A percentile compares a stretch with the other conserved stretches of the same genome.
These are phyloP conservation scores for Mastigias papua DNA, from an alignment of 30 jellyfish, hydroid and myxozoan species.

Conservation along the genomic window DNA sequence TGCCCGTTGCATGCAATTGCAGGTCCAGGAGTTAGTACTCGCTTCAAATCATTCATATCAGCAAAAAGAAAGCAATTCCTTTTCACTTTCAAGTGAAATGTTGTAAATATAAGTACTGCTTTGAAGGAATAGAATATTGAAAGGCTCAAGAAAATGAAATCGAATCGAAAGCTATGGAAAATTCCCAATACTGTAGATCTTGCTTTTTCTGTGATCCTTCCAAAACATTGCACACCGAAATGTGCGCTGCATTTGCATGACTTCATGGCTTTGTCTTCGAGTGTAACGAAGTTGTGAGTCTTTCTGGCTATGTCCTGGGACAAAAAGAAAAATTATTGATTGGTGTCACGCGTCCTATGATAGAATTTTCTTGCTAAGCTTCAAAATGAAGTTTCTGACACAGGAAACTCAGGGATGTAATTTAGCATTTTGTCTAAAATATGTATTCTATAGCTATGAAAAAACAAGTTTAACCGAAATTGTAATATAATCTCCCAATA, in stretches of 20 bases:
- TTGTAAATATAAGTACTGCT: conserved; percentile 33
- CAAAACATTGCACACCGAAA: conserved; percentile 25
- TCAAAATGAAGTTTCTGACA: too few relatives aligned
- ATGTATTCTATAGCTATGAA: too few relatives aligned
- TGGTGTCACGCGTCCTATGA: too few relatives aligned
- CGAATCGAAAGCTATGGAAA: conserved; percentile 37
- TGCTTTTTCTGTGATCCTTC: conserved; percentile 3
- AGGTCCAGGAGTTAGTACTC: conserved; percentile 69
- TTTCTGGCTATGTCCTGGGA: neutral
- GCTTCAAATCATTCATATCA: conserved; percentile 41
- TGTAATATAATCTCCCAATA: too few relatives aligned
- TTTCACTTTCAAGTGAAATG: conserved; percentile 44
- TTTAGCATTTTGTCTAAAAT: too few relatives aligned
- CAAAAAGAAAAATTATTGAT: neutral
- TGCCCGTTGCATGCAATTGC: conserved; percentile 61
- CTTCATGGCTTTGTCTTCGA: conserved; percentile 6
- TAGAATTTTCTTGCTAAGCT: too few relatives aligned
- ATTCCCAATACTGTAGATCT: conserved; percentile 12
- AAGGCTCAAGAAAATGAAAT: conserved; percentile 39
- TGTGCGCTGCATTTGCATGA: conserved; percentile 10
- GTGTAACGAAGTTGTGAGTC: neutral
- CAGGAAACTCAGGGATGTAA: too few relatives aligned
- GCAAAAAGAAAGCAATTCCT: conserved; percentile 69
- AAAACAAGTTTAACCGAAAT: too few relatives aligned
- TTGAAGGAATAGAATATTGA: conserved; percentile 45